A percentile compares a stretch with the other conserved stretches of the same genome.
These are phyloP conservation scores for Dermatemys mawii DNA, from an alignment of 2,113 vertebrate genomes.

Conservation along the genomic window DNA sequence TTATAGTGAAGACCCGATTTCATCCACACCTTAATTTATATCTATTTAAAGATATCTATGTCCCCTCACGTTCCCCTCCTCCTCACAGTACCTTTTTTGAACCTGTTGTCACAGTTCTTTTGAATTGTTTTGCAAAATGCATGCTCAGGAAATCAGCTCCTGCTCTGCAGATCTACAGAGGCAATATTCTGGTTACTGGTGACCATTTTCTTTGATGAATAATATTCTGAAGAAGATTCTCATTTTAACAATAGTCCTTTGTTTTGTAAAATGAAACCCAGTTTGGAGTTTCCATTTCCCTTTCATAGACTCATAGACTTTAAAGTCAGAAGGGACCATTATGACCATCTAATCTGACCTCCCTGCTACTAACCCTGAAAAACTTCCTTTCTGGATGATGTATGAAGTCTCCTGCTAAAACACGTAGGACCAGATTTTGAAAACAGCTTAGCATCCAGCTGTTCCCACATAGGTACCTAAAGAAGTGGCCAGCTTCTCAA, in stretches of 20 bases:
- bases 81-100: background rate
- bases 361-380: background rate
- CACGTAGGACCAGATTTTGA: too few species aligned
- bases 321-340: too few species aligned
- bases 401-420: too few species aligned
- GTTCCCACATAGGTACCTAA: too few species aligned
- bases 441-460: too few species aligned
- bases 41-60: background rate
- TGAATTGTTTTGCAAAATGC: background rate
- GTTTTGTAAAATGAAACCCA: background rate
- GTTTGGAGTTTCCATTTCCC: background rate
- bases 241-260: background rate
- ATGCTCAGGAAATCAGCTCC: background rate
- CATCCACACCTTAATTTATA: background rate
- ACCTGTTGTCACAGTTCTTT: background rate
- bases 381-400: too few species aligned
- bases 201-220: background rate
- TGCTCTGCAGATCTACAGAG: fast-evolving
- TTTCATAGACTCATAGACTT: too few species aligned
- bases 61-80: background rate
- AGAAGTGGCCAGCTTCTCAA: too few species aligned
- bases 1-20: background rate
- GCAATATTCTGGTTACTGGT: background rate
- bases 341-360: too few species aligned
- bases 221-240: background rate